A percentile compares a stretch with the other conserved stretches of the same genome.
phyloP scores from a whole-genome alignment of 1,140 invertebrate genomes.

The Tetramorium parvispinum region DNA sequence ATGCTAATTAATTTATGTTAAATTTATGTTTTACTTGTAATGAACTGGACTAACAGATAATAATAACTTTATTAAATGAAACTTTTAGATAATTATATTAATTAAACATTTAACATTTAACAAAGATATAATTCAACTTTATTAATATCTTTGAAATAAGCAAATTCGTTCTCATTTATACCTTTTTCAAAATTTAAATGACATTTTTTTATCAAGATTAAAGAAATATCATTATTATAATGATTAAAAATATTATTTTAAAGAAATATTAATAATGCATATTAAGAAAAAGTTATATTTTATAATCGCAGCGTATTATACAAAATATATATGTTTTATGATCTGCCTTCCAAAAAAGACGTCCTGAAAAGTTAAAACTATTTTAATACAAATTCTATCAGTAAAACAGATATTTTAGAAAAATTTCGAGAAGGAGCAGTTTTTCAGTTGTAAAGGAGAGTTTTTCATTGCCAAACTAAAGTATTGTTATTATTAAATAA shows the following conservation, averaged over 20 bases:
- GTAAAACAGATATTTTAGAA: neutral
- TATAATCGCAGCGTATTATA: neutral
- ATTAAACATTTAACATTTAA: neutral
- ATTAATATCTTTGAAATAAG: neutral
- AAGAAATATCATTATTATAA: too few species aligned
- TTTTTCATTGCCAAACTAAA: neutral
- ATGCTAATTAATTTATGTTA: slow-evolving; percentile 18
- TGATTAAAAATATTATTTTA: neutral
- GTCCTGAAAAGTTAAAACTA: neutral
- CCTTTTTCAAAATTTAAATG: neutral
- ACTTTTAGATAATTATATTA: neutral
- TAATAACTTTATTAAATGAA: neutral
- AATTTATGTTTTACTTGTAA: neutral
- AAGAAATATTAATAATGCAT: neutral
- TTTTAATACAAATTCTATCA: neutral
- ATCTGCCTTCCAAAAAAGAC: neutral
- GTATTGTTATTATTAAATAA: neutral
- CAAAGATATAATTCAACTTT: neutral
- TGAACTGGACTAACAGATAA: neutral
- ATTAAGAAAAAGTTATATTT: neutral
- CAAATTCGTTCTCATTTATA: neutral
- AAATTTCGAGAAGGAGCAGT: neutral
- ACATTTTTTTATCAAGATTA: neutral
- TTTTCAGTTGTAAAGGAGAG: too few species aligned
- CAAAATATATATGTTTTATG: neutral